Percentiles rank a stretch among this genome's conserved stretches.
These are phyloP conservation scores for Glaucidium brasilianum DNA, from an alignment of 2,113 vertebrate species.

Conservation along the genomic window DNA sequence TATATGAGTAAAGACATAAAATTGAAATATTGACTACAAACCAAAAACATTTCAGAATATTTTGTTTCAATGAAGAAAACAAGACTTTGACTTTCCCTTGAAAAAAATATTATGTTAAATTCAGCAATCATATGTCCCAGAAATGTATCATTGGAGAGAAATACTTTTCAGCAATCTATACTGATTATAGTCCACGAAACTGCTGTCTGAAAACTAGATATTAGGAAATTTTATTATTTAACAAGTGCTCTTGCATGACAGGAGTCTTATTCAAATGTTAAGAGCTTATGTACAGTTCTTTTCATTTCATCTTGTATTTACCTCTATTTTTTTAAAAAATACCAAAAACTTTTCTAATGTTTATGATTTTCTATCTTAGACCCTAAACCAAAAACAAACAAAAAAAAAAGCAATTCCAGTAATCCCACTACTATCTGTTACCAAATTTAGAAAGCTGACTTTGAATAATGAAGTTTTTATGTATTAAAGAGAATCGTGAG, in stretches of 20 bases:
- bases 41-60: not conserved
- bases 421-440: not conserved
- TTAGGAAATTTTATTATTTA: not conserved
- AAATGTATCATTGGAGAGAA: not conserved
- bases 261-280: not conserved
- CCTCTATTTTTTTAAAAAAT: not conserved
- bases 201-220: not conserved
- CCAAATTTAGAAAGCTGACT: not conserved
- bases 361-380: not conserved
- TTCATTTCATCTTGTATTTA: not conserved
- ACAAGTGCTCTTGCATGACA: not conserved
- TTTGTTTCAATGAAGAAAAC: not conserved
- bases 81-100: not conserved
- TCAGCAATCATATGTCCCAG: not conserved
- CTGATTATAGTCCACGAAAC: not conserved
- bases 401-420: not conserved
- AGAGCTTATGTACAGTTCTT: not conserved
- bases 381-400: not conserved
- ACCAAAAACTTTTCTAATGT: not conserved
- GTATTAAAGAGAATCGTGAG: not conserved
- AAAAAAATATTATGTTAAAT: not conserved
- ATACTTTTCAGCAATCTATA: not conserved
- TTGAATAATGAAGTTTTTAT: not conserved
- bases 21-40: not conserved
- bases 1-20: not conserved